These are phyloP conservation scores for Mesorhabditis sp. DNA, from an alignment of 2,888 invertebrate species.

Conservation along the genomic window DNA sequence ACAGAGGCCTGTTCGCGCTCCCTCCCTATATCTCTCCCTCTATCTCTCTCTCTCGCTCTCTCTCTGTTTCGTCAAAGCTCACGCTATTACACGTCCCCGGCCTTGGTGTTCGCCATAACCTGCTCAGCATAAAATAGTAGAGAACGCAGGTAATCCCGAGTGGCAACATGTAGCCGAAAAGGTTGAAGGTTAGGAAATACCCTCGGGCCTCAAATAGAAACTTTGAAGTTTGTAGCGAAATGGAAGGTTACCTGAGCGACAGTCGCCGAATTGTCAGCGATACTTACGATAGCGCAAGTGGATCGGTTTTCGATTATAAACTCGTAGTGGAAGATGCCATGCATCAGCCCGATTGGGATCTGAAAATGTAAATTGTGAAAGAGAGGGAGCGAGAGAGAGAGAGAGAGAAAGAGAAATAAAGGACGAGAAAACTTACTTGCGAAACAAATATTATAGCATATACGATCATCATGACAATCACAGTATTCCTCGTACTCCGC, in stretches of 20 bases:
- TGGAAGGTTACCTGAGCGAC: constrained; percentile 25
- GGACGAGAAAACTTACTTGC: constrained; percentile 29
- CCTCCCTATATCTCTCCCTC: no score
- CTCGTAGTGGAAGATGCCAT: constrained; percentile 43
- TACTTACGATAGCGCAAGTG: constrained; percentile 49
- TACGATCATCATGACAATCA: constrained; percentile 35
- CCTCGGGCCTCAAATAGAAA: constrained; percentile 32
- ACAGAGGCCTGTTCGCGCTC: not conserved
- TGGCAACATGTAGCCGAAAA: constrained; percentile 83
- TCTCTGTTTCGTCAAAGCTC: not conserved
- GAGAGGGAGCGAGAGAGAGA: not conserved
- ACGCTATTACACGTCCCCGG: constrained; percentile 28
- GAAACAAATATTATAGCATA: constrained; percentile 47
- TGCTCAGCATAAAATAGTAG: constrained; percentile 82
- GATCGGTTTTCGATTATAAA: constrained; percentile 49
- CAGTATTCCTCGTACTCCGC: constrained; percentile 47
- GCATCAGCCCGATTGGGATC: constrained; percentile 40
- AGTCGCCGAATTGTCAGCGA: constrained; percentile 42
- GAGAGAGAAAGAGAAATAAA: not conserved
- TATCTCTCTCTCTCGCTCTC: no score
- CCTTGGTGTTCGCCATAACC: constrained; percentile 70
- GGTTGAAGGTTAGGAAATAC: constrained; percentile 75
- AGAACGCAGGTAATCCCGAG: constrained; percentile 79
- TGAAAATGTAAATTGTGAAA: constrained; percentile 11
- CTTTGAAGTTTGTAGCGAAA: not conserved